phyloP scores from a whole-genome alignment of 1,140 invertebrate species.

The Lethrus apterus region DNA sequence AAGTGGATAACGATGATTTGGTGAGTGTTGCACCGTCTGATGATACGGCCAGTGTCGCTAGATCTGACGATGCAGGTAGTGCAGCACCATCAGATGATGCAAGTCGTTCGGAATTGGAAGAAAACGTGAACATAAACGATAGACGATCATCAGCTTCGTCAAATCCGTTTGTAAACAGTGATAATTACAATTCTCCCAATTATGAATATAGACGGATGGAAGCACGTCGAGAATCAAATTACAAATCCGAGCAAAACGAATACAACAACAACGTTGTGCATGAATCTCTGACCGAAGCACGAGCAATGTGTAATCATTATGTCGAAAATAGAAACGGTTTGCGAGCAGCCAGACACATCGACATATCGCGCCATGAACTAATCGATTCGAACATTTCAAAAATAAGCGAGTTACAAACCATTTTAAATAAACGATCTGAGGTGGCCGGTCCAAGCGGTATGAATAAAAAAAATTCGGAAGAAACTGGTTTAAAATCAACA shows the following conservation, averaged over 20 bases:
- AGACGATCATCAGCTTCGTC: constrained; percentile 19
- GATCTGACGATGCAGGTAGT: constrained; percentile 55
- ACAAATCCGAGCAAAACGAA: background rate
- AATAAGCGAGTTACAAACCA: constrained; percentile 9
- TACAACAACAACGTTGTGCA: constrained; percentile 4
- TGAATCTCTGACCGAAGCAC: background rate
- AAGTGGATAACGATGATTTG: constrained; percentile 78
- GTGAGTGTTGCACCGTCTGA: constrained; percentile 67
- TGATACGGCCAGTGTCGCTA: constrained; percentile 50
- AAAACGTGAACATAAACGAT: constrained; percentile 12
- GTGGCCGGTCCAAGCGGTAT: constrained; percentile 31
- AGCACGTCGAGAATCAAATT: background rate
- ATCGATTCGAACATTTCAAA: constrained; percentile 16
- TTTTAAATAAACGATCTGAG: constrained; percentile 5
- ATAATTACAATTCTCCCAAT: constrained; percentile 3
- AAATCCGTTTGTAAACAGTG: constrained; percentile 22
- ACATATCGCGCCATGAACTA: constrained; percentile 1
- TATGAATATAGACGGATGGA: constrained; percentile 7
- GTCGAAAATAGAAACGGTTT: constrained; percentile 3
- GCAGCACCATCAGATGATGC: constrained; percentile 32
- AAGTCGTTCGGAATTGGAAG: constrained; percentile 55
- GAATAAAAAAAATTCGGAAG: constrained; percentile 10
- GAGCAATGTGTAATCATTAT: constrained; percentile 3
- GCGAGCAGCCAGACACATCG: background rate
- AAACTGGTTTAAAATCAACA: constrained; percentile 1